These are phyloP conservation scores for Vidua macroura DNA, from an alignment of 2,113 vertebrate species.

Conservation along the genomic window DNA sequence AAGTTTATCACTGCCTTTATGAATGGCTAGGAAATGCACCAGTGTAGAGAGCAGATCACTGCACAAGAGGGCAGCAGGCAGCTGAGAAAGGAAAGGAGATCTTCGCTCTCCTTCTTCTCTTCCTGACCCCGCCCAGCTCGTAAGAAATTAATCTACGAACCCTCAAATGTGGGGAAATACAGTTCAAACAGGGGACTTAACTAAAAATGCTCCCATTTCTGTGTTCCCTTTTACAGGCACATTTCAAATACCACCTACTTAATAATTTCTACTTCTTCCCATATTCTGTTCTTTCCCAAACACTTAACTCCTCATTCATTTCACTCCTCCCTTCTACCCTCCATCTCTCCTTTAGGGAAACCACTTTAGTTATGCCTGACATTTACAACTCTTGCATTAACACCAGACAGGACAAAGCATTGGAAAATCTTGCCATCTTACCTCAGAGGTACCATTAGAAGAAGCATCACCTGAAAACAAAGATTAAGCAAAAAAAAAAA, in stretches of 20 bases:
- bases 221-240: background rate
- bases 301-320: background rate
- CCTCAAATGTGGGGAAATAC: background rate
- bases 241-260: background rate
- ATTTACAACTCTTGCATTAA: background rate
- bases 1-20: background rate
- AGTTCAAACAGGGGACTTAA: background rate
- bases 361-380: background rate
- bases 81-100: background rate
- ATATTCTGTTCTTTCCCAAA: background rate
- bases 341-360: background rate
- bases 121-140: background rate
- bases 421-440: background rate
- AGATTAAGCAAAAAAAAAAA: background rate
- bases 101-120: background rate
- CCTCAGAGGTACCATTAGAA: background rate
- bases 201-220: background rate
- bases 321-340: background rate
- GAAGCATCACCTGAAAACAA: background rate
- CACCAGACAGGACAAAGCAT: background rate
- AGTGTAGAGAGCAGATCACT: background rate
- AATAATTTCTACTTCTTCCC: background rate
- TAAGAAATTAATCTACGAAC: background rate
- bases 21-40: background rate
- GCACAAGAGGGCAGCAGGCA: slow-evolving; percentile 58